Percentiles rank a stretch among this genome's conserved stretches.
These are phyloP conservation scores for Hemibagrus wyckioides DNA, from an alignment of 2,113 vertebrate genomes.

Conservation along the genomic window DNA sequence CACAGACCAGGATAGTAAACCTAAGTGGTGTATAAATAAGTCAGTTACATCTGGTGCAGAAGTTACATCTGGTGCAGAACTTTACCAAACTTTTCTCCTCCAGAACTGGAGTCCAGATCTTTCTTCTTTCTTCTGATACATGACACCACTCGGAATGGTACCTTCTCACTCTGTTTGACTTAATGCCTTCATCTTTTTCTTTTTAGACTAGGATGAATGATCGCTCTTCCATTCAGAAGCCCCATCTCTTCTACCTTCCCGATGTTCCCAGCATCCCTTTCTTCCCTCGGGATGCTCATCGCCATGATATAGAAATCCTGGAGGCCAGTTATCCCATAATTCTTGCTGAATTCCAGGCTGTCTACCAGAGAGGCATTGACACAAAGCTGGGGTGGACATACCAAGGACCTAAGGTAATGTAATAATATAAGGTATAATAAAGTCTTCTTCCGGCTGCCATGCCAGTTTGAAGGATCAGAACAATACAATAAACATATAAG, in stretches of 20 bases:
- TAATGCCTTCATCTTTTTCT: neutral
- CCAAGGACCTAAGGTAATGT: slow-evolving; percentile 73
- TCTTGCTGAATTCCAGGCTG: slow-evolving; percentile 78
- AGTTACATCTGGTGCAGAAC: neutral
- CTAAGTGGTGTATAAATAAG: neutral
- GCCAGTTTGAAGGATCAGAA: neutral
- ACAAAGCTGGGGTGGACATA: slow-evolving; percentile 77
- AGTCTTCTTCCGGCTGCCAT: neutral
- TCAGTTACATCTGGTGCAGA: neutral
- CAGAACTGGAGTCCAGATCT: neutral
- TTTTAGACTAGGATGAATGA: slow-evolving; percentile 68
- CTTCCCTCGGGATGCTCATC: slow-evolving; percentile 84
- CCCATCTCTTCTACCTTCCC: slow-evolving; percentile 83
- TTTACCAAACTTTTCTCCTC: neutral
- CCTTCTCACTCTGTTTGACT: neutral
- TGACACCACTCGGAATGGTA: neutral
- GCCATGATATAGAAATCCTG: slow-evolving; percentile 84
- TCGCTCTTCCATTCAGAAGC: slow-evolving; percentile 80
- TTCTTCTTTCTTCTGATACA: neutral
- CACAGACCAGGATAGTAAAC: neutral
- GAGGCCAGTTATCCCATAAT: slow-evolving; percentile 80
- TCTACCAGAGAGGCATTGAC: slow-evolving; percentile 75
- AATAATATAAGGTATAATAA: neutral
- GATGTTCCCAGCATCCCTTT: slow-evolving; percentile 85
- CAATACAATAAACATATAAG: no score